Evolutionary conservation across 2,113 vertebrate genomes (phyloP), one percentile per base, ranked within the genome.

Genomic region (Perca fluviatilis): DNA sequence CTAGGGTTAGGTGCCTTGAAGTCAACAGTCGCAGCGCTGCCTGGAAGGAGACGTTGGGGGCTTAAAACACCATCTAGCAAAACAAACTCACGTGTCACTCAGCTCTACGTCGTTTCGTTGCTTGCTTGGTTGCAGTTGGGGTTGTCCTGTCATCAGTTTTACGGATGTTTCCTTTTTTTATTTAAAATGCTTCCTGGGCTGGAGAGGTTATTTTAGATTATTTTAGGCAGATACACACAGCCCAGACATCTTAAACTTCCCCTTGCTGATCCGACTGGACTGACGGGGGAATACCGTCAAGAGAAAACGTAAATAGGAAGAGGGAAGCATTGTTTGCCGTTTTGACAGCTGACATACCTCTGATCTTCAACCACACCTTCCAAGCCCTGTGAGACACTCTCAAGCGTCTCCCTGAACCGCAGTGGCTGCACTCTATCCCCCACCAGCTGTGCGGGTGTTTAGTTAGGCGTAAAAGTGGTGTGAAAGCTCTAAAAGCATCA

Each of bases 321-420:
- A 61, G 1, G 40, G 36, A 43, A 77, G 46, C 63, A 11, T 3
- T 4, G 18, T 56, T n/a, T 1, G 0, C 2, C 1, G 0, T 30
- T 88, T 67, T 79, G 58, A 75, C 67, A 84, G 64, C 40, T 65
- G 54, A 66, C 64, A 60, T 30, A 40, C 80, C 18, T 73, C 60
- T 69, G 70, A 79, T 85, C 64, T 46, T 51, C 56, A 76, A 18
- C 33, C 77, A 16, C 40, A 18, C 25, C 70, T 40, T 65, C 33
- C n/a, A 9, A 70, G 19, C 6, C 64, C 63, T 2, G 63, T 6
- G 67, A 72, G 77, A 76, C 8, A 0, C 40, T 54, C 60, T 61
- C 1, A 9, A 46, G 61, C 27, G 3, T 0, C 47, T 76, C 60
- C 54, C 47, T 0, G 49, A 67, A 47, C 54, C 1, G 27, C 46